A percentile compares a stretch with the other conserved stretches of the same genome.
Conservation (phyloP, 2,888 invertebrate genomes). For the Pachycephus smyrnensis region DNA sequence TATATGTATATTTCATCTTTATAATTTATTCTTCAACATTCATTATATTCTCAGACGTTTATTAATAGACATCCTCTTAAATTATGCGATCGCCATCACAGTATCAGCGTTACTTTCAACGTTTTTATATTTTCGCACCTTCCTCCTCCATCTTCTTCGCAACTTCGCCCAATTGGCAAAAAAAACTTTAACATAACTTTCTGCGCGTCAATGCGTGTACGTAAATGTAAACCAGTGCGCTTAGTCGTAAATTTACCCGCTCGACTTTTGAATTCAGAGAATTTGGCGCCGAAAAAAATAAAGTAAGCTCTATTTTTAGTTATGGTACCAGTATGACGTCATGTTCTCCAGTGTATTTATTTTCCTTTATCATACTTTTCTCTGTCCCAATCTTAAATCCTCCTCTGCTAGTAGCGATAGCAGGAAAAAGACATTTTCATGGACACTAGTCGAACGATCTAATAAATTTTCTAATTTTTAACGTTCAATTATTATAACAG, state of each 20-base stretch:
- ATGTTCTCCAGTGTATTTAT: background rate
- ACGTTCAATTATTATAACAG: background rate
- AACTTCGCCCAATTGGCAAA: background rate
- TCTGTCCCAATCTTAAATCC: background rate
- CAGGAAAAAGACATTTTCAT: background rate
- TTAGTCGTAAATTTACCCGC: background rate
- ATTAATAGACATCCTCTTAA: background rate
- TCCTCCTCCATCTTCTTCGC: background rate
- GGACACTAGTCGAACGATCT: background rate
- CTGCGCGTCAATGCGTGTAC: background rate
- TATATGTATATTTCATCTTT: background rate
- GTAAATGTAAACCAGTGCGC: background rate
- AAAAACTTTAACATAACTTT: background rate
- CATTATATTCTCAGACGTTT: background rate
- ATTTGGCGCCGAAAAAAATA: background rate
- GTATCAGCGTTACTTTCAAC: background rate
- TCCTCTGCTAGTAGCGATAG: background rate
- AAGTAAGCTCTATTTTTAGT: background rate
- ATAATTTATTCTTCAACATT: background rate
- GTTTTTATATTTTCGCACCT: background rate
- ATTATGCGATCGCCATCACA: background rate
- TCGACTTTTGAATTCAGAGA: background rate
- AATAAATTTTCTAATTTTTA: background rate
- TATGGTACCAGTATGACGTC: background rate
- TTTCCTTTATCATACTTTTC: background rate